Evolutionary conservation across 2,113 vertebrate species (phyloP), one percentile per base, ranked within the genome.

Genomic region (Erythrolamprus reginae): DNA sequence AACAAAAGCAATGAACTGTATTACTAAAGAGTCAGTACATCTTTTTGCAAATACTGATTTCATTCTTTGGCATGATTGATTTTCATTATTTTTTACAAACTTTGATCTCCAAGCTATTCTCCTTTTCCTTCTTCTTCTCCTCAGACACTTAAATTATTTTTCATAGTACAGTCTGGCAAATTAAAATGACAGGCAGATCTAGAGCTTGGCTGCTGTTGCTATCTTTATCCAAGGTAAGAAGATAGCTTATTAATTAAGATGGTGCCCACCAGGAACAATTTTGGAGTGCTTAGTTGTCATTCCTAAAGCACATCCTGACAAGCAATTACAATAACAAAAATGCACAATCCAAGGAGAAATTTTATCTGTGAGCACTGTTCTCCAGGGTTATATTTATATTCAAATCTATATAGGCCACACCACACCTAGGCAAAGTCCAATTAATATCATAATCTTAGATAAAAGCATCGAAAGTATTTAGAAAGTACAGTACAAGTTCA

Each of bases 401-500:
- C 9, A 70, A 53, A 42, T 12, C 12, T 77, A 26, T 10, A 2
- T 77, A 42, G 70, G 3, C n/a, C 52, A 82, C 42, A 83, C n/a
- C 52, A 82, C 42, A 83, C 70, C 28, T 47, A 88, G 21, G n/a
- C 70, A 83, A 91, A 83, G 86, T 91, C 70, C 70, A 91, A 7
- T 45, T 58, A 51, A 53, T 38, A 17, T 28, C 48, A 58, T 53
- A 48, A 12, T 87, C 17, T 86, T 26, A 55, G 45, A 88, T 83
- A 61, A 4, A 83, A 26, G 7, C 10, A 52, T 58, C 47, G 47
- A 86, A 90, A 85, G 47, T 48, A 52, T 52, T 84, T 86, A 70
- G 26, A 47, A 87, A 84, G 82, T 24, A 50, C 53, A 84, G 82
- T 24, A 50, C 53, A 90, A 84, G 53, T 61, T 61, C 4, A 84